phyloP scores from a whole-genome alignment of 2,797 vertebrate species.

The Lemur catta region DNA sequence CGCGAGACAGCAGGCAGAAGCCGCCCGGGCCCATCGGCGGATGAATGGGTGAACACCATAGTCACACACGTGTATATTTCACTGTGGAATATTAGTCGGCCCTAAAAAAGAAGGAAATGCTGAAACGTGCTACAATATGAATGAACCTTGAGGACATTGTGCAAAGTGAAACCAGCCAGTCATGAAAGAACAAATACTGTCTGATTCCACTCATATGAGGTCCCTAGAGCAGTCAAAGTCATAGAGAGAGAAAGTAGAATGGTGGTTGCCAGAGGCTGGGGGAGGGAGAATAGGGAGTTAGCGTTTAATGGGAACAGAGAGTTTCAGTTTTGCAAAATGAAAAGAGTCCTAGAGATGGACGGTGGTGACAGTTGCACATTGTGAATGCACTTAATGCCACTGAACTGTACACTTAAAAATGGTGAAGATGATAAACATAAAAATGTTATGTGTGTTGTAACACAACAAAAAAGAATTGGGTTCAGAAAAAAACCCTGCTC shows the following conservation, averaged over 20 bases:
- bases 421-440: neutral
- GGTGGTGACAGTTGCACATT: neutral
- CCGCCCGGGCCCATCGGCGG: fast-evolving
- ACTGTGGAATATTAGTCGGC: neutral
- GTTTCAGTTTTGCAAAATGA: neutral
- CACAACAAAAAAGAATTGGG: neutral
- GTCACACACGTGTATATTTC: neutral
- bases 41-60: neutral
- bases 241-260: neutral
- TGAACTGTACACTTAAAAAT: neutral
- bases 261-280: neutral
- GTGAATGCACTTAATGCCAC: neutral
- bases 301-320: neutral
- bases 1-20: neutral
- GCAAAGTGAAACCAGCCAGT: neutral
- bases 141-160: neutral
- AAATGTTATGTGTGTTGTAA: neutral
- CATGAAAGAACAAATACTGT: neutral
- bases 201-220: neutral
- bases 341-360: neutral
- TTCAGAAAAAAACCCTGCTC: neutral
- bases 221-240: neutral
- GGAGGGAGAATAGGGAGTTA: neutral
- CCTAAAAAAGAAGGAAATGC: neutral
- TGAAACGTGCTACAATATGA: neutral